Evolutionary conservation across 2,797 vertebrate species (phyloP), one percentile per base, ranked within the genome.

Genomic region (Borostomias antarcticus): DNA sequence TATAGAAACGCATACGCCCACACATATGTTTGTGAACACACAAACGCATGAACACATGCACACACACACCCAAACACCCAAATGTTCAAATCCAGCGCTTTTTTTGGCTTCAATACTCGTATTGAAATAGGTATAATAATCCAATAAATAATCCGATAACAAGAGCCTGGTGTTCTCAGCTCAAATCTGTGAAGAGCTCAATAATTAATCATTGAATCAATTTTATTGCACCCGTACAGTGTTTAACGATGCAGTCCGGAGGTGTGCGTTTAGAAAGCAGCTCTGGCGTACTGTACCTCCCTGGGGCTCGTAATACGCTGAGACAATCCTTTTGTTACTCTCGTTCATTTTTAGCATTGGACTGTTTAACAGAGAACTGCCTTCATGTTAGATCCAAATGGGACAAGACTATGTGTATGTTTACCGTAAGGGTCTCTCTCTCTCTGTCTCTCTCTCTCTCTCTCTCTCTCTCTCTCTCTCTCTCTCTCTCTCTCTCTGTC

Each of bases 181-280:
- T 75, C n/a, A 77, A 85, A 86, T 86, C 79, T 77, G 69, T 53
- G 60, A 74, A 77, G 72, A 57, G 75, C 86, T 85, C 74, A 80
- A 60, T 85, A 86, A 88, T 89, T 84, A 84, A 87, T 89, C 65
- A 80, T 30, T 82, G 81, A 79, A 86, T 87, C 80, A 80, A 82
- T 81, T 86, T 85, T 78, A 87, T 80, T 79, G 74, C 74, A 72
- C 72, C 76, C 67, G 4, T 45, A 72, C 68, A 62, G 59, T 66
- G 72, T 82, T 89, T 89, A 87, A 86, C 77, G 75, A 76, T 63
- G 79, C 75, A 68, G 77, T 78, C 76, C 76, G 77, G 69, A 40
- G 68, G 72, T 72, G 78, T 81, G 76, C 68, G 64, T 58, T 71
- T 53, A 71, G 75, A 58, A 4, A 37, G 6, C 3, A 17, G 15